Evolutionary conservation across 1,140 invertebrate species (phyloP), one percentile per base, ranked within the genome.

Genomic region (Calephelis virginiensis): DNA sequence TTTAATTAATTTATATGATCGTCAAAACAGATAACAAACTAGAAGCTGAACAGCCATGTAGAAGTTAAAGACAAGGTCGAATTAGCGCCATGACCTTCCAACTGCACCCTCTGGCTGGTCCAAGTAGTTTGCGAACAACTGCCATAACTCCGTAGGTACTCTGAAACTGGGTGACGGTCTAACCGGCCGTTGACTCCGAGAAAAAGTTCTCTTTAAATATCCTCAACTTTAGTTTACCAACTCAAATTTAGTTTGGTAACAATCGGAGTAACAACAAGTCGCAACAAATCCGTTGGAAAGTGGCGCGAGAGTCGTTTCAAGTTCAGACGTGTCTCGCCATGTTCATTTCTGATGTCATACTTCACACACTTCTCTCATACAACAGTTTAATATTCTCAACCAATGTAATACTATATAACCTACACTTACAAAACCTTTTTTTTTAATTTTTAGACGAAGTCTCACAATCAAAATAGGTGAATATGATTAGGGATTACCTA

Each of bases 121-220:
- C 83, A 85, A 89, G 81, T 87, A 88, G 82, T 87, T 89, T 88
- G 65, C 78, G 81, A 90, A 90, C 87, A 89, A 90, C 86, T 89
- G 86, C 89, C 86, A 91, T 90, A 90, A 90, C 86, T 90, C 86
- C 77, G 83, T 80, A 77, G 82, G 85, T 86, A 85, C 86, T 88
- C 85, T 77, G 82, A 86, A 90, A 90, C 88, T 90, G 85, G 88
- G 88, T 89, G 86, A 91, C 89, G 86, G 82, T 85, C 83, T 79
- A 83, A 82, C 71, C 78, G 88, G 88, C 85, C 88, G 83, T 91
- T 91, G 88, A 91, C 88, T 91, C 80, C 85, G 86, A 85, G 88
- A 91, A 91, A 91, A 91, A 91, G 88, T 91, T 91, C 83, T 76
- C 85, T 91, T 91, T 91, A 89, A 91, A 91, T 89, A 91, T 91